Conservation (phyloP, 2,113 vertebrate species). For the Hippocampus barbouri region DNA sequence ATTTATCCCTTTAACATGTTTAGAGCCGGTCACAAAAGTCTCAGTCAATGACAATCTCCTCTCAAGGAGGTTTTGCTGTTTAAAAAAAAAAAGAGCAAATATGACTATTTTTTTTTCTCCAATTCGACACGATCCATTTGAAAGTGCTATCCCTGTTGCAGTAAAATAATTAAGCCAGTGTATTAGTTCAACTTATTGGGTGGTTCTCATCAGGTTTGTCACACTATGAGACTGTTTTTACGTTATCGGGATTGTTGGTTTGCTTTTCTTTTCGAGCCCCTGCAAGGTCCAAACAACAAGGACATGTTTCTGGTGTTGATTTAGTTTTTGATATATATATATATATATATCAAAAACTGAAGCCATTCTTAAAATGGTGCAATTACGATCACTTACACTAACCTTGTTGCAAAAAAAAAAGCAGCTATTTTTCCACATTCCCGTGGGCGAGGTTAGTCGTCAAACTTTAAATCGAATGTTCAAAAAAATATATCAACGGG, state of each 20-base stretch:
- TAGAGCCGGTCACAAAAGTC: slow-evolving; percentile 37
- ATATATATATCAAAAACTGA: too few relatives aligned
- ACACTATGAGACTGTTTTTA: slow-evolving; percentile 61
- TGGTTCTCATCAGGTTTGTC: slow-evolving; percentile 47
- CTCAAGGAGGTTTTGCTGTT: slow-evolving; percentile 4
- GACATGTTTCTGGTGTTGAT: slow-evolving; percentile 50
- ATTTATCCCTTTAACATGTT: slow-evolving; percentile 77
- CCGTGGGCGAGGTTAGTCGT: background rate
- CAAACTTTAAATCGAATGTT: too few relatives aligned
- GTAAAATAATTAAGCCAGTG: slow-evolving; percentile 11
- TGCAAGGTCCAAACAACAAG: slow-evolving; percentile 66
- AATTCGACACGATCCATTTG: slow-evolving; percentile 57
- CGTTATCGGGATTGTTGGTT: slow-evolving; percentile 46
- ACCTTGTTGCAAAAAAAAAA: background rate
- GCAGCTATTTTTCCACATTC: background rate
- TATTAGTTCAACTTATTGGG: slow-evolving; percentile 50
- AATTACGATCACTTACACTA: background rate
- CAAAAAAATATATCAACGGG: background rate
- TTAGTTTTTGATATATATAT: background rate
- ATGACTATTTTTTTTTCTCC: slow-evolving; percentile 11
- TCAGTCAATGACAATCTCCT: slow-evolving; percentile 20
- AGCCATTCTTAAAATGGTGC: background rate
- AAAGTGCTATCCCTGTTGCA: slow-evolving; percentile 67
- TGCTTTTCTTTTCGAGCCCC: slow-evolving; percentile 49
- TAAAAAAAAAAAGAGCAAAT: background rate